A percentile compares a stretch with the other conserved stretches of the same genome.
Conservation (phyloP, 1,140 invertebrate species). For the Chionoecetes opilio region DNA sequence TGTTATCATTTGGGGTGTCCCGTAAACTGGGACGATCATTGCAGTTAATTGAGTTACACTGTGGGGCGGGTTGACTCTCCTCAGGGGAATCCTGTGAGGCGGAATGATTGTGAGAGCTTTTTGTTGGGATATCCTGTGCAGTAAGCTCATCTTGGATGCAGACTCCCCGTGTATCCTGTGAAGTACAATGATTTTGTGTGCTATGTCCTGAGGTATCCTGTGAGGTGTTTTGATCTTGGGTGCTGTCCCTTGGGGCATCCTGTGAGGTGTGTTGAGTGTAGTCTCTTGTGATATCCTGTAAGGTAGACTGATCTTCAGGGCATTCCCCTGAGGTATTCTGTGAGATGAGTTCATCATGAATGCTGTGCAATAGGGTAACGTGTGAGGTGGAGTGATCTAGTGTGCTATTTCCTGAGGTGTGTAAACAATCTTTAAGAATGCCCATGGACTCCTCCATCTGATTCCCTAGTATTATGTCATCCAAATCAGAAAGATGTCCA, state of each 20-base stretch:
- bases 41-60: not conserved
- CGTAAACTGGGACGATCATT: not conserved
- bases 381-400: no score
- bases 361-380: no score
- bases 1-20: not conserved
- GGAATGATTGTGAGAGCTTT: not conserved
- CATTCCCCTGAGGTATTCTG: no score
- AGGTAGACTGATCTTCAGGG: no score
- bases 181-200: no score
- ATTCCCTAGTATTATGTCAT: not conserved
- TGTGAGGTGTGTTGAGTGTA: no score
- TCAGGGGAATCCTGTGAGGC: not conserved
- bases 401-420: not conserved
- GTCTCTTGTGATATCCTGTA: no score
- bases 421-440: not conserved
- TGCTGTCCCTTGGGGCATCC: not conserved
- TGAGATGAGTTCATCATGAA: no score
- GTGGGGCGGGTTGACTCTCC: not conserved
- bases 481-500: no score
- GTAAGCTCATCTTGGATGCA: not conserved
- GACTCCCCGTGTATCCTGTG: not conserved
- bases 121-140: not conserved
- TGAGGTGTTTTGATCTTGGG: no score
- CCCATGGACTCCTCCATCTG: not conserved
- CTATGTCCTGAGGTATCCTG: no score